Conservation (phyloP, 2,888 invertebrate genomes). For the Parochlus steinenii region DNA sequence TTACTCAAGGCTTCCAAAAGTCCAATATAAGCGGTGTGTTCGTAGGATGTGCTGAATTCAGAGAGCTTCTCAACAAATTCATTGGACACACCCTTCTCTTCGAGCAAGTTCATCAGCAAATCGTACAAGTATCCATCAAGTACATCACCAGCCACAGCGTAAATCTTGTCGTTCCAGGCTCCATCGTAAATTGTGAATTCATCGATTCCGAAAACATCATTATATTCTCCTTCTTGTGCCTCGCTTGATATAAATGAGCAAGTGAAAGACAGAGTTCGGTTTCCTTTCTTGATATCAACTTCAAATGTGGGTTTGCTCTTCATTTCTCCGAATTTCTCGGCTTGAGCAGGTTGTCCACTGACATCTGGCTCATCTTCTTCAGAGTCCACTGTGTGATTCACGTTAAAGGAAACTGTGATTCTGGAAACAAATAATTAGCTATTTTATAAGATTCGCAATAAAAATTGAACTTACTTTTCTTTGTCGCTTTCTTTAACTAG, state of each 20-base stretch:
- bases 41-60: slow-evolving; percentile 79
- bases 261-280: slow-evolving; percentile 62
- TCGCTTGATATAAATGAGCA: slow-evolving; percentile 64
- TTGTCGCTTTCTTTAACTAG: slow-evolving; percentile 53
- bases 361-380: slow-evolving; percentile 52
- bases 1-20: slow-evolving; percentile 74
- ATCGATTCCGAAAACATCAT: slow-evolving; percentile 83
- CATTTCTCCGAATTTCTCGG: slow-evolving; percentile 67
- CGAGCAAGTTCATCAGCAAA: slow-evolving; percentile 82
- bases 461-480: slow-evolving; percentile 43
- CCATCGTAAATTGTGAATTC: slow-evolving; percentile 82
- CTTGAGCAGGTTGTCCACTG: slow-evolving; percentile 45
- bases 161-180: slow-evolving; percentile 72
- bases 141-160: slow-evolving; percentile 84
- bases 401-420: slow-evolving; percentile 68
- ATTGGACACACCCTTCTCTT: slow-evolving; percentile 89
- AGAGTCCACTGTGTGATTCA: slow-evolving; percentile 87
- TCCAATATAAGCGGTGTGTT: slow-evolving; percentile 81
- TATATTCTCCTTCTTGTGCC: slow-evolving; percentile 53
- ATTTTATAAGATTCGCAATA: slow-evolving; percentile 1
- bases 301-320: slow-evolving; percentile 84
- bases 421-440: slow-evolving; percentile 28
- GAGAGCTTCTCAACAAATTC: slow-evolving; percentile 82
- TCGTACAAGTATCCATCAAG: slow-evolving; percentile 95
- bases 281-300: slow-evolving; percentile 65